A percentile compares a stretch with the other conserved stretches of the same genome.
Evolutionary conservation across 2,113 vertebrate species (phyloP).

Genomic region (Fregata magnificens): DNA sequence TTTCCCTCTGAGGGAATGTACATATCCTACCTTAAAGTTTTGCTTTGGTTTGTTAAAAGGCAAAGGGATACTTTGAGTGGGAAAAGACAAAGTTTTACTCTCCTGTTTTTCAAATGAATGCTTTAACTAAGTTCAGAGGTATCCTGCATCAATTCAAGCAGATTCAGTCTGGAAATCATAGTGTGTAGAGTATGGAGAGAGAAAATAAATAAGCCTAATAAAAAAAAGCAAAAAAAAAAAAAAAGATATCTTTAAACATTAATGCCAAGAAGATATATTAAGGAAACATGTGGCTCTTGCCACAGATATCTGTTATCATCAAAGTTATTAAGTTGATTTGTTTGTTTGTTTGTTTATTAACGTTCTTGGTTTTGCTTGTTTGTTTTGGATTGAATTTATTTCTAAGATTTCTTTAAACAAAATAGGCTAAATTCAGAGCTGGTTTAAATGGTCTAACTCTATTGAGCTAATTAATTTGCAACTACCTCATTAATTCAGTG

Average conservation of each 20-base stretch:
- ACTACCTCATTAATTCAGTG: slow-evolving; percentile 41
- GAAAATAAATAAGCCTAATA: not conserved
- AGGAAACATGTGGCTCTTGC: not conserved
- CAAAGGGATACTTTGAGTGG: not conserved
- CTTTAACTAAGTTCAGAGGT: not conserved
- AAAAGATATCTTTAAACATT: not conserved
- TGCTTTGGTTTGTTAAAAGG: slow-evolving; percentile 30
- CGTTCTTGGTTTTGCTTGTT: not conserved
- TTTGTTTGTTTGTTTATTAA: not conserved
- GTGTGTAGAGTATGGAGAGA: not conserved
- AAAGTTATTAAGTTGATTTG: not conserved
- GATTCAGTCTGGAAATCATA: not conserved
- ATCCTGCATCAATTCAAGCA: not conserved
- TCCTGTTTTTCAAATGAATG: not conserved
- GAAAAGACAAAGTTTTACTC: not conserved
- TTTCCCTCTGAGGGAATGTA: slow-evolving; percentile 21
- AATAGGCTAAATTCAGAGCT: not conserved
- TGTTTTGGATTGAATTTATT: not conserved
- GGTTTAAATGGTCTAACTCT: not conserved
- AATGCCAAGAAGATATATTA: not conserved
- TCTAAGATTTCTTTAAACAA: not conserved
- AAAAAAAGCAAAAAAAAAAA: not conserved
- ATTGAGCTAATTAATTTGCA: slow-evolving; percentile 10
- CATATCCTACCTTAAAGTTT: slow-evolving; percentile 35
- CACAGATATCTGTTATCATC: not conserved